Percentiles rank a stretch among this genome's conserved stretches.
These are phyloP conservation scores for Micronycteris hirsuta DNA, from an alignment of 2,113 vertebrate species.

Conservation along the genomic window DNA sequence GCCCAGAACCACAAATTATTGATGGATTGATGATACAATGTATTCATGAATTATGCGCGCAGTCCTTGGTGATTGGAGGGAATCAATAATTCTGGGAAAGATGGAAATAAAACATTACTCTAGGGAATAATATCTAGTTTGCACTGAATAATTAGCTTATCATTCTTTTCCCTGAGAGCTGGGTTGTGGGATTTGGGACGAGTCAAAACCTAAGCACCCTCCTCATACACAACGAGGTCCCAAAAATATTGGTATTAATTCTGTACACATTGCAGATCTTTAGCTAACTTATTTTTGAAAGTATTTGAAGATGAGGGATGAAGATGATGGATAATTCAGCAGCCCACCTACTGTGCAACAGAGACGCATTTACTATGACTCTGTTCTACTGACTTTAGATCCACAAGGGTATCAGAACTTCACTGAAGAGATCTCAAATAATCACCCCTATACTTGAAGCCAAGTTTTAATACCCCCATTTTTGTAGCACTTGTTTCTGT, in stretches of 20 bases:
- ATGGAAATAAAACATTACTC: slow-evolving; percentile 22
- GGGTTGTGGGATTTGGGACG: not conserved
- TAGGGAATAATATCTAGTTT: slow-evolving; percentile 60
- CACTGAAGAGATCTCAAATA: not conserved
- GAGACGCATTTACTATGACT: not conserved
- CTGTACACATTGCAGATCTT: too few species aligned
- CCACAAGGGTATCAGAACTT: not conserved
- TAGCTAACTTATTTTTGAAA: not conserved
- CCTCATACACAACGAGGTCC: not conserved
- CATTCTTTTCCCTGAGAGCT: not conserved
- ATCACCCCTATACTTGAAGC: not conserved
- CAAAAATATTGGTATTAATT: not conserved
- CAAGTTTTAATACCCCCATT: not conserved
- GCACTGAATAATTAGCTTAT: slow-evolving; percentile 53
- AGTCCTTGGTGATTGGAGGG: not conserved
- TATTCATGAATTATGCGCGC: slow-evolving; percentile 57
- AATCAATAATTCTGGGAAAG: slow-evolving; percentile 61
- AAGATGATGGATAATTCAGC: not conserved
- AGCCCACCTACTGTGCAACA: not conserved
- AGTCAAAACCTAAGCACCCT: not conserved
- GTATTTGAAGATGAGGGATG: not conserved
- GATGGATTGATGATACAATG: slow-evolving; percentile 58
- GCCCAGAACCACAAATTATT: slow-evolving; percentile 46
- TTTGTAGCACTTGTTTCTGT: not conserved
- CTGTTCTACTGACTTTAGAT: not conserved